Evolutionary conservation across 2,797 vertebrate genomes (phyloP), one percentile per base, ranked within the genome.

Genomic region (Clamator glandarius): DNA sequence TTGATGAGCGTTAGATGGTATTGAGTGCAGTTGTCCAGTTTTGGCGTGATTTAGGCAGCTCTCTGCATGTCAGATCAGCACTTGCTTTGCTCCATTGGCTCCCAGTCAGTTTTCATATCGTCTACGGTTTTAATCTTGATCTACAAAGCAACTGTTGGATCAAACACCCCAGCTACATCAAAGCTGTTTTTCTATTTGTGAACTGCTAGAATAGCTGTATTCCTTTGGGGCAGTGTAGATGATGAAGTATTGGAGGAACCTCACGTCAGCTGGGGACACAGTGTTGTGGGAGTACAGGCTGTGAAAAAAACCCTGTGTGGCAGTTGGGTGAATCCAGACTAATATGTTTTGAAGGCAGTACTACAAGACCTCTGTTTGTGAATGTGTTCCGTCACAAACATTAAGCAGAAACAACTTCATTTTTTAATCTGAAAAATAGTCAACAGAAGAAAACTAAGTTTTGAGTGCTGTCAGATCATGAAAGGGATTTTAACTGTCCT

Each of bases 121-220:
- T 54, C 20, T 72, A 26, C 68, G 52, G 33, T n/a, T 94, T 94
- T 87, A 59, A 74, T 93, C 75, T 72, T 91, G 35, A 74, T 84
- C 84, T 89, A 95, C 80, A 92, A 94, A 92, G 57, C 54, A 86
- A 52, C 54, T 76, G 28, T 81, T 81, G 74, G 59, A 87, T 90
- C 58, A 86, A 95, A 86, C 78, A 63, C 23, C n/a, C 35, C 33
- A 69, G 76, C 55, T 90, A 69, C 62, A 81, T 91, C 69, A 86
- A 86, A 64, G 11, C 70, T 86, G 6, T 62, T 7, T 78, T 92
- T 91, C 11, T 87, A 26, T 91, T 92, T 78, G 42, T 66, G 87
- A 91, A 72, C 80, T 77, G 42, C 29, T 68, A 66, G 33, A 83
- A 93, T 57, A 89, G n/a, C 79, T 87, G 33, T 75, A 28, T 87